Evolutionary conservation across 2,888 invertebrate species (phyloP).

Genomic region (Chalcosyrphus nemorum): DNA sequence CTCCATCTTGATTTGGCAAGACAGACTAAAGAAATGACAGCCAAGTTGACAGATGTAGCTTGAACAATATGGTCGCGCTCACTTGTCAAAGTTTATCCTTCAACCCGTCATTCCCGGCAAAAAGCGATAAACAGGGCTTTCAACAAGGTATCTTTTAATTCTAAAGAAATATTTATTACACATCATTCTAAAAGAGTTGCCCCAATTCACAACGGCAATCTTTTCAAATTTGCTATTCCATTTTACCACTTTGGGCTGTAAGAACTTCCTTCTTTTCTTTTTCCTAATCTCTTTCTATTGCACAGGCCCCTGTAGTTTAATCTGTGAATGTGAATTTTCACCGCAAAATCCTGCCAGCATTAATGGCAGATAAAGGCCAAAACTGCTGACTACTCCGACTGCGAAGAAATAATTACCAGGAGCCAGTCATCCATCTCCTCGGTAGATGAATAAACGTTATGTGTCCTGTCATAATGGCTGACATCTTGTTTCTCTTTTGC

Average conservation of each 20-base stretch:
- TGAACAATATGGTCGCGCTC: too few species aligned
- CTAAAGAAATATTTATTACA: too few species aligned
- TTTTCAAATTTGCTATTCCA: too few species aligned
- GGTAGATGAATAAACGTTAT: slow-evolving; percentile 59
- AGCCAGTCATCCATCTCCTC: slow-evolving; percentile 46
- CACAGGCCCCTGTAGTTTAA: slow-evolving; percentile 9
- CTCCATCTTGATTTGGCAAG: too few species aligned
- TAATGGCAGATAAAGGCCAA: slow-evolving; percentile 47
- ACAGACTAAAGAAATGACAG: too few species aligned
- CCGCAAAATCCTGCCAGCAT: slow-evolving; percentile 41
- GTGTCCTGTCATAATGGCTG: slow-evolving; percentile 64
- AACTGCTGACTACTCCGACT: slow-evolving; percentile 67
- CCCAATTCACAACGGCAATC: neutral
- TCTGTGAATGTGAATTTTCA: slow-evolving; percentile 11
- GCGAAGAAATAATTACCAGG: slow-evolving; percentile 61
- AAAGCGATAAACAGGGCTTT: too few species aligned
- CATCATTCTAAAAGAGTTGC: neutral
- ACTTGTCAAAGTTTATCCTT: too few species aligned
- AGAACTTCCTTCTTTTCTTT: neutral
- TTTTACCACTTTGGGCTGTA: neutral
- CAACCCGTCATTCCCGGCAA: too few species aligned
- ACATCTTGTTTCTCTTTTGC: slow-evolving; percentile 61
- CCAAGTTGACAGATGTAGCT: too few species aligned
- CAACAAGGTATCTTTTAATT: too few species aligned
- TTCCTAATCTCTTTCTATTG: neutral